phyloP scores from a whole-genome alignment of 2,797 vertebrate species.

The Acanthiza pusilla region DNA sequence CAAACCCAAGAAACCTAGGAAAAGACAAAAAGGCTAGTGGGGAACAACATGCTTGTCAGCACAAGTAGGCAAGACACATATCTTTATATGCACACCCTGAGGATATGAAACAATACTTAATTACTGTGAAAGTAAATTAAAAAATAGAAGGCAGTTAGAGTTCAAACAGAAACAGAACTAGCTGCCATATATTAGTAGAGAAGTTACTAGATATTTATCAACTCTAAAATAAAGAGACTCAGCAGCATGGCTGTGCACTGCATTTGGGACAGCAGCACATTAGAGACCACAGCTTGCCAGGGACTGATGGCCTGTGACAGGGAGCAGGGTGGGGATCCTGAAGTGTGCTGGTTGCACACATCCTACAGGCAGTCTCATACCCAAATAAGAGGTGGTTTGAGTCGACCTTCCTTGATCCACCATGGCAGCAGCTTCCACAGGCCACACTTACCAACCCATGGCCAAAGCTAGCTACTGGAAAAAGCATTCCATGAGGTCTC shows the following conservation, averaged over 20 bases:
- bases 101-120: constrained; percentile 48
- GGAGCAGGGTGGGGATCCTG: not conserved
- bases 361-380: not conserved
- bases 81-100: not conserved
- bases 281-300: not conserved
- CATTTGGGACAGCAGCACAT: not conserved
- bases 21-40: not conserved
- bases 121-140: constrained; percentile 43
- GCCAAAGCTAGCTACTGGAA: not conserved
- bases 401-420: not conserved
- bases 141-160: constrained; percentile 15
- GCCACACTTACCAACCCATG: not conserved
- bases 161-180: constrained; percentile 25
- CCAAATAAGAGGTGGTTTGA: not conserved
- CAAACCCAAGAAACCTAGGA: not conserved
- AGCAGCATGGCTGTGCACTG: not conserved
- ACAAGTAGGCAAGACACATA: not conserved
- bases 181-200: not conserved
- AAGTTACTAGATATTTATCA: not conserved
- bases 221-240: not conserved
- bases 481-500: not conserved
- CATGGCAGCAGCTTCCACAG: not conserved
- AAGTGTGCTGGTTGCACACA: not conserved
- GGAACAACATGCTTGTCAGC: not conserved
- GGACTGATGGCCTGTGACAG: not conserved